phyloP scores from a whole-genome alignment of 1,140 invertebrate species.

The Dolichoris vasculosae region DNA sequence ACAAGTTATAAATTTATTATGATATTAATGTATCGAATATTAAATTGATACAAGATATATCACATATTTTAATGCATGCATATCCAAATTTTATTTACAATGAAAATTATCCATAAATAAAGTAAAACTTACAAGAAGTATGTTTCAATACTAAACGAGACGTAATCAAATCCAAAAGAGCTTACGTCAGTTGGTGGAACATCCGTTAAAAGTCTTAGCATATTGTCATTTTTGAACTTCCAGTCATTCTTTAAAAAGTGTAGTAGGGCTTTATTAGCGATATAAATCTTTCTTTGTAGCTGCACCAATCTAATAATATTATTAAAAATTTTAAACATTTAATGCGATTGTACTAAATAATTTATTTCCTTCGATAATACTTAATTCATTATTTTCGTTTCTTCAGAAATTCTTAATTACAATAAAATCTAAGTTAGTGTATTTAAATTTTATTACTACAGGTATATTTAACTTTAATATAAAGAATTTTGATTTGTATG shows the following conservation, averaged over 20 bases:
- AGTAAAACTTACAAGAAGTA: constrained; percentile 65
- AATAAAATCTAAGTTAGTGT: too few relatives aligned
- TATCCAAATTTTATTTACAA: neutral
- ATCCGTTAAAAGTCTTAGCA: constrained; percentile 77
- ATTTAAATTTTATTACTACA: too few relatives aligned
- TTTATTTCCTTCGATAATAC: too few relatives aligned
- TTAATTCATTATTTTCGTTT: too few relatives aligned
- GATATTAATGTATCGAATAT: too few relatives aligned
- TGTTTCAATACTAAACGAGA: constrained; percentile 55
- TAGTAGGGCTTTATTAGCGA: constrained; percentile 83
- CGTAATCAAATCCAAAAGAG: constrained; percentile 78
- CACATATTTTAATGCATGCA: too few relatives aligned
- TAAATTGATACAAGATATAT: too few relatives aligned
- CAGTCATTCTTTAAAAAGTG: constrained; percentile 89
- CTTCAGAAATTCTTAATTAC: too few relatives aligned
- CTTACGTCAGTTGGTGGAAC: constrained; percentile 79
- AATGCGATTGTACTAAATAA: neutral
- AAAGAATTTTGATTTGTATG: too few relatives aligned
- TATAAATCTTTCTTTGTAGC: constrained; percentile 86
- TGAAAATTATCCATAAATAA: neutral
- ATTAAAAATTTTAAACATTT: neutral
- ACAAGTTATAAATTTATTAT: too few relatives aligned
- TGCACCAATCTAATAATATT: constrained; percentile 80
- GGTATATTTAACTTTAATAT: too few relatives aligned
- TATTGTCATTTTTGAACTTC: constrained; percentile 86